Base-by-base conservation (phyloP, 1,140 invertebrate species). In the Micrasema longulum region DNA sequence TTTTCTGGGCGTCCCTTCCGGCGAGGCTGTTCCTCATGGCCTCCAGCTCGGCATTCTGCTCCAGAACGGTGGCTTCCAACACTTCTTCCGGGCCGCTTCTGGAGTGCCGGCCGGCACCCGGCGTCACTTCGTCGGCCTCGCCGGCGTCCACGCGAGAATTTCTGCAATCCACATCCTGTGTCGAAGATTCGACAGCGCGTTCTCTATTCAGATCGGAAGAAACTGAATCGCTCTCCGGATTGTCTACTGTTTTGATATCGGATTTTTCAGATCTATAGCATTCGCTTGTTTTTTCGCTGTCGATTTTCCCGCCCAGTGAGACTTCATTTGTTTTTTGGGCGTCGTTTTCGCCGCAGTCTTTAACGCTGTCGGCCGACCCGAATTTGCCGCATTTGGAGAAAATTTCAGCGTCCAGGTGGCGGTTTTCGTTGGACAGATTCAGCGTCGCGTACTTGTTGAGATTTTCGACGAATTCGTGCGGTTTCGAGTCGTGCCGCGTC, bases 1-100 rank as follows among this genome's bases (percentile, higher is more conserved):
- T 84, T 62, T 81, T 83, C 2, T 75, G 79, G 9, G 80, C 77
- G 74, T 85, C 82, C 72, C 81, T 84, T 16, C 79, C 76, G 18
- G 80, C 78, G 1, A 84, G 10, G 20, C 83, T 80, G 31, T 81
- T 79, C 38, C 69, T 57, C 14, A 72, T 48, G 0, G 45, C 45
- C 12, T 66, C 47, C 35, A 76, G 11, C 31, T 76, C 52, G n/a
- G 50, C 43, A 31, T 66, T 69, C 26, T 72, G 50, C 43, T 76
- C 70, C 11, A 57, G 26, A 41, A 75, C 47, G 12, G 65, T 50
- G 0, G 18, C 36, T 60, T 75, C 73, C 12, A 75, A 52, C 12
- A 65, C 43, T n/a, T 53, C 48, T 4, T 52, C 18, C 41, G 36
- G 20, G 1, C 14, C 16, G 7, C 22, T 23, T 18, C 5, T 38